Percentiles rank a stretch among this genome's conserved stretches.
Evolutionary conservation across 2,797 vertebrate genomes (phyloP).

Genomic region (Acrocephalus scirpaceus): DNA sequence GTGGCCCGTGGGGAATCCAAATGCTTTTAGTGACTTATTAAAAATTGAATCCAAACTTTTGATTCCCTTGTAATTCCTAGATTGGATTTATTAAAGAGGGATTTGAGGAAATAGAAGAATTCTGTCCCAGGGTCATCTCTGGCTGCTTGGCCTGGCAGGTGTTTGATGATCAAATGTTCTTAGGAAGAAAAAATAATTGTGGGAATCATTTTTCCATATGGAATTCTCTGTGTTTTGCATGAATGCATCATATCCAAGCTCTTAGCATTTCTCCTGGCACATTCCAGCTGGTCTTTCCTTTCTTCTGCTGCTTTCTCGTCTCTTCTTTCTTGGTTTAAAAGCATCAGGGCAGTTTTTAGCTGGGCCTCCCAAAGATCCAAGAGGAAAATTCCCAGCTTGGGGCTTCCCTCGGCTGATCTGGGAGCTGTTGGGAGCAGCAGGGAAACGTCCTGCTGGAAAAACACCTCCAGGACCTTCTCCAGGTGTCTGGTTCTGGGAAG

Average conservation of each 20-base stretch:
- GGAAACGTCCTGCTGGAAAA: not conserved
- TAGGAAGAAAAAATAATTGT: not conserved
- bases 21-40: conserved; percentile 70
- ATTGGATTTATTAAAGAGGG: conserved; percentile 62
- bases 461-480: not conserved
- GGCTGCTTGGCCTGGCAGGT: not conserved
- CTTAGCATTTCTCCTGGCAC: not conserved
- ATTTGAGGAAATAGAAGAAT: conserved; percentile 3
- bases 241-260: not conserved
- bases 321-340: not conserved
- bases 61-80: conserved; percentile 40
- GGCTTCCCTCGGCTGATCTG: not conserved
- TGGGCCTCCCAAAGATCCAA: not conserved
- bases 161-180: not conserved
- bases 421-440: not conserved
- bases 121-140: not conserved
- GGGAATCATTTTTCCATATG: not conserved
- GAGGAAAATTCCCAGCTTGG: not conserved
- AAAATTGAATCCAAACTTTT: conserved; percentile 72
- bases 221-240: not conserved
- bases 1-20: not conserved
- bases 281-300: not conserved
- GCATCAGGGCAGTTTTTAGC: not conserved
- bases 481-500: not conserved
- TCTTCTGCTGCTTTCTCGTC: not conserved